Percentiles rank a stretch among this genome's conserved stretches.
phyloP scores from a whole-genome alignment of 2,113 vertebrate species.

The Callipepla californica region DNA sequence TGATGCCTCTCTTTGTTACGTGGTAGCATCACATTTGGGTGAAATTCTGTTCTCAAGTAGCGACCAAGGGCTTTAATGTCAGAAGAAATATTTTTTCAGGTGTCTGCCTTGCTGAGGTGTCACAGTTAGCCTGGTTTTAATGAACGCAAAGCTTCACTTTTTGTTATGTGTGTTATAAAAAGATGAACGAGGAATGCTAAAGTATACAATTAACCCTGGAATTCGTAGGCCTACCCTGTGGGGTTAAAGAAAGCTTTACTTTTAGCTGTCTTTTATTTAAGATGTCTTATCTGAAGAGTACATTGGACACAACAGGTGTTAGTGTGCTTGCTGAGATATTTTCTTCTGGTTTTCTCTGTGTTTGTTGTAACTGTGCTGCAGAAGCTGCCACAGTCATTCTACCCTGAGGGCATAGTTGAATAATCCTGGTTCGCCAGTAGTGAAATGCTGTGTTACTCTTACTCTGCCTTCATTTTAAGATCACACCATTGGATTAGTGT shows the following conservation, averaged over 20 bases:
- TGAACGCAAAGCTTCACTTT: not conserved
- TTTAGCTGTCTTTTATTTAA: not conserved
- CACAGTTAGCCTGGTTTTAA: not conserved
- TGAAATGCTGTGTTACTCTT: not conserved
- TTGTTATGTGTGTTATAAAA: not conserved
- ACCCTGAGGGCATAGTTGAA: not conserved
- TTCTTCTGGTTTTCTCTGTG: not conserved
- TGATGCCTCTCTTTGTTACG: not conserved
- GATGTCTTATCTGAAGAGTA: not conserved
- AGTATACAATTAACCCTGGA: not conserved
- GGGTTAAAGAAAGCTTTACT: not conserved
- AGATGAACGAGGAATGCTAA: not conserved
- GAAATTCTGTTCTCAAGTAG: not conserved
- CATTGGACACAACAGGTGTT: not conserved
- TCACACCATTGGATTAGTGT: not conserved
- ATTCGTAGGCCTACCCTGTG: not conserved
- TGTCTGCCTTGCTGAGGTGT: not conserved
- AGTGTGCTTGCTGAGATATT: not conserved
- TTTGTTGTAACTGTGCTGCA: not conserved
- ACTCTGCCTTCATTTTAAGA: not conserved
- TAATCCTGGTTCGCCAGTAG: not conserved
- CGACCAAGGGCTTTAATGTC: not conserved
- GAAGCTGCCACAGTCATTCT: not conserved
- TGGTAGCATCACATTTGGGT: not conserved
- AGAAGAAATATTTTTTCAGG: not conserved